Conservation (phyloP, 2,888 invertebrate species). For the Drosophila neotestacea region DNA sequence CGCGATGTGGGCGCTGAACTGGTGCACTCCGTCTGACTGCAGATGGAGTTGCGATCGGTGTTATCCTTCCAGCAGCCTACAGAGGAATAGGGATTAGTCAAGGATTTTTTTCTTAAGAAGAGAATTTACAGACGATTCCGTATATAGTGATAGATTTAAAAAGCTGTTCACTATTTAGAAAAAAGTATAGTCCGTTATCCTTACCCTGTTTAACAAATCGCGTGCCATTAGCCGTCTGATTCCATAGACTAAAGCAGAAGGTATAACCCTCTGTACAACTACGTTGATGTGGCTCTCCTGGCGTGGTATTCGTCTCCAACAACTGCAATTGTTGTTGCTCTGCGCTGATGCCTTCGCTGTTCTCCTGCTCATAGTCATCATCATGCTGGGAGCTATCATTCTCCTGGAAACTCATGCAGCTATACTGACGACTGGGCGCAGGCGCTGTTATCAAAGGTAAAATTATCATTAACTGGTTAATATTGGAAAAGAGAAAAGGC, state of each 20-base stretch:
- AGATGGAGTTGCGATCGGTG: constrained; percentile 86
- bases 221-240: constrained; percentile 74
- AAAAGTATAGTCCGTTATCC: background rate
- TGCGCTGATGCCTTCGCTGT: constrained; percentile 45
- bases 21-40: constrained; percentile 87
- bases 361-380: constrained; percentile 76
- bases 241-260: constrained; percentile 81
- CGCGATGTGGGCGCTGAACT: constrained; percentile 86
- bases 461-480: background rate
- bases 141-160: no score
- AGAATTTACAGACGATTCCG: no score
- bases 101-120: no score
- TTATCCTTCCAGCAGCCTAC: constrained; percentile 87
- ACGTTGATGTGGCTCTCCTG: constrained; percentile 56
- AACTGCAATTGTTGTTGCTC: constrained; percentile 53
- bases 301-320: constrained; percentile 35
- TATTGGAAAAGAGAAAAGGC: background rate
- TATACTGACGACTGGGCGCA: constrained; percentile 69
- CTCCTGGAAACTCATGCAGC: constrained; percentile 81
- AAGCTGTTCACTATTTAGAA: no score
- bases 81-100: constrained; percentile 12
- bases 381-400: constrained; percentile 78
- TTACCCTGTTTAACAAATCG: constrained; percentile 79
- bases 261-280: constrained; percentile 78
- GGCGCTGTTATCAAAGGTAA: constrained; percentile 57